Base-by-base conservation (phyloP, 2,113 vertebrate species). In the Pheucticus melanocephalus region DNA sequence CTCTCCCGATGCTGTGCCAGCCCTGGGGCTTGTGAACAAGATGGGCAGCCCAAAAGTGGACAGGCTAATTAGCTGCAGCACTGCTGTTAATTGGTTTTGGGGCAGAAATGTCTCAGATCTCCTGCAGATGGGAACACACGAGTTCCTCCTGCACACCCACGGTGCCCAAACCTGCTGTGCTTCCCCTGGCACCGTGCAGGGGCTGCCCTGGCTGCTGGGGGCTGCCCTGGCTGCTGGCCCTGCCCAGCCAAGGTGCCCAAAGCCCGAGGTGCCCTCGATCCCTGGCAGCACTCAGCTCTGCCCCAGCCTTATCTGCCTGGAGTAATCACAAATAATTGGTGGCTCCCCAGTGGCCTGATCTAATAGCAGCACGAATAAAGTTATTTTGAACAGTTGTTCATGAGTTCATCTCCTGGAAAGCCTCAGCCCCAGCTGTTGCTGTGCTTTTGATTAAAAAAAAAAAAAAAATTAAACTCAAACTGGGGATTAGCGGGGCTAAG, bases 401-500 rank as follows among this genome's bases (percentile, higher is more conserved):
- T 98, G 94, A 97, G 96, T 96, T 97, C 96, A 97, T 96, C 96
- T 95, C 95, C 93, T 97, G 96, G 97, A 91, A 96, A 96, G 91
- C 91, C 47, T 92, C 88, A 25, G 51, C 30, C 96, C 91, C 97
- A 97, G 97, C 98, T 97, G 97, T 97, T 97, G 64, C 64, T 78
- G 86, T 47, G 92, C 95, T 94, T 97, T 95, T 95, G 94, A 95
- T 93, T 94, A 31, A 63, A 76, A 84, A 82, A 84, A 50, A 68
- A 39, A 39, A 86, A 81, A 6, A 83, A 7, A 79, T 85, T 87
- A 92, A 92, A 81, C 66, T 75, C 69, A 82, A 94, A 54, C 85
- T 45, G 59, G 86, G 88, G 95, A 96, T 97, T 96, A 96, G 85
- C 70, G 44, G 93, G 71, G 87, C 95, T 77, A 50, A 92, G 90